phyloP scores from a whole-genome alignment of 2,888 invertebrate genomes.

The Electrophaes corylata region DNA sequence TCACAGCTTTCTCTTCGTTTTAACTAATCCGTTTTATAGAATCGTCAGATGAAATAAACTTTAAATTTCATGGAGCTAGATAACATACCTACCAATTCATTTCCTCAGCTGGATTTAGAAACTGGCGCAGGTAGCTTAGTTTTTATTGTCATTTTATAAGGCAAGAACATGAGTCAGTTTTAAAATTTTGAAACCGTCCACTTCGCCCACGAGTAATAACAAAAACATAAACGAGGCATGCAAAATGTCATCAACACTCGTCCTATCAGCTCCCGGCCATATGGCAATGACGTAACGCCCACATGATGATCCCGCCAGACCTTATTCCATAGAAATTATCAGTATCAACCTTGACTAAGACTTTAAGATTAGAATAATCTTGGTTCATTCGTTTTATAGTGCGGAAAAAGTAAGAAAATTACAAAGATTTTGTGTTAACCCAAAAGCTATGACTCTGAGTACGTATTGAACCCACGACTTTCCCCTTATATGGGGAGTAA shows the following conservation, averaged over 20 bases:
- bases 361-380: neutral
- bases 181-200: conserved; percentile 9
- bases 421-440: no score
- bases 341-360: conserved; percentile 17
- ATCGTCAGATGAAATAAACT: neutral
- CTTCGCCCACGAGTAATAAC: conserved; percentile 20
- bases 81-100: neutral
- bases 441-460: no score
- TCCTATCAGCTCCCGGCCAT: conserved; percentile 38
- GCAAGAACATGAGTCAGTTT: conserved; percentile 3
- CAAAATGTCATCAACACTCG: conserved; percentile 41
- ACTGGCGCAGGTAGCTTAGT: neutral
- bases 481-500: no score
- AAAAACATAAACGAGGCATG: conserved; percentile 31
- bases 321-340: conserved; percentile 40
- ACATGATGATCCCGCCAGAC: conserved; percentile 37
- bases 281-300: conserved; percentile 39
- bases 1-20: conserved; percentile 11
- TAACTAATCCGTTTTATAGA: conserved; percentile 2
- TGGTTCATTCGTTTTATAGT: no score
- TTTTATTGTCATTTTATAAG: neutral
- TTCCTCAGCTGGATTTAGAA: neutral
- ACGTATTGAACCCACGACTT: no score
- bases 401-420: no score
- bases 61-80: neutral